Evolutionary conservation across 2,113 vertebrate genomes (phyloP).

Genomic region (Pterocles gutturalis): DNA sequence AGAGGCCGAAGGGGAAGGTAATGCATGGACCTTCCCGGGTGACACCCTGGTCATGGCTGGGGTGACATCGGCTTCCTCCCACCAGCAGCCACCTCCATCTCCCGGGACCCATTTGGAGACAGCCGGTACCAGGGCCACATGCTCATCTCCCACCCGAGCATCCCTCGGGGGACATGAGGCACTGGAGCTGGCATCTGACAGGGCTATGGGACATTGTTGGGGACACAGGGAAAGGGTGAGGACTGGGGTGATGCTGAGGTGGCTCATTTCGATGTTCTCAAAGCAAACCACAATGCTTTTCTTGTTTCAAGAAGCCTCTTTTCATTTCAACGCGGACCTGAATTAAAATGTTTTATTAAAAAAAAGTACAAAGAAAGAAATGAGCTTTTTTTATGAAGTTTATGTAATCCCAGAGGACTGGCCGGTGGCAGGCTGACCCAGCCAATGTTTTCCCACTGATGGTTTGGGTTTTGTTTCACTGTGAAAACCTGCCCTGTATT

Average conservation of each 20-base stretch:
- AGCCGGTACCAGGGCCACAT: neutral
- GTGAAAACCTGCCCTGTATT: neutral
- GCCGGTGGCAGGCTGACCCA: slow-evolving; percentile 46
- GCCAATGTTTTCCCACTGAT: slow-evolving; percentile 12
- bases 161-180: neutral
- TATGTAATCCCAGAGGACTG: neutral
- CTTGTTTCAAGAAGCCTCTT: neutral
- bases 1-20: neutral
- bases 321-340: neutral
- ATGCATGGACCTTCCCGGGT: fast-evolving
- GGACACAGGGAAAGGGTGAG: neutral
- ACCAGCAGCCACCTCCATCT: neutral
- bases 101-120: neutral
- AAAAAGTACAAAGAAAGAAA: neutral
- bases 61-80: neutral
- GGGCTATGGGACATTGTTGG: fast-evolving
- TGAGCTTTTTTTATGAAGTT: neutral
- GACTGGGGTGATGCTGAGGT: neutral
- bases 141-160: fast-evolving
- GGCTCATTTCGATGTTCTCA: neutral
- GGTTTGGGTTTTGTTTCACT: slow-evolving; percentile 2
- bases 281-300: neutral
- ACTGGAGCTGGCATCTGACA: neutral
- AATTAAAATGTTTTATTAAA: neutral
- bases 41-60: fast-evolving